Evolutionary conservation across 2,113 vertebrate genomes (phyloP), one percentile per base, ranked within the genome.

Genomic region (Boulengeromyrus knoepffleri): DNA sequence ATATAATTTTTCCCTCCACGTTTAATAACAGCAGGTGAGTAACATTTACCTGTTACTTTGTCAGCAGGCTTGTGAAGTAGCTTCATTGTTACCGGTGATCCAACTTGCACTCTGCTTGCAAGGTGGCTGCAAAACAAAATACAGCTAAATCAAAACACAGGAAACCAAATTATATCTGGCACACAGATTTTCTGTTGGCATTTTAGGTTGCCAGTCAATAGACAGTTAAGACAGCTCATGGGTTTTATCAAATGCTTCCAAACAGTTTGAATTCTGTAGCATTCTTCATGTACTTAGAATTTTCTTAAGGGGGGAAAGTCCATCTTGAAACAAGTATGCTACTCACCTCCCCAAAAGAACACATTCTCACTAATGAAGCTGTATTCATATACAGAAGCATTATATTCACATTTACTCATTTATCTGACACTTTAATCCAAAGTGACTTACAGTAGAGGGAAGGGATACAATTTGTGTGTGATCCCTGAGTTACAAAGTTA

Each of bases 71-170:
- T 92, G 90, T 97, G 93, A 87, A 93, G 92, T 74, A 98, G 92
- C 88, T 94, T 92, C 92, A 97, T 95, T 83, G 92, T 93, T 42
- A 94, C 91, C 0, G 97, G 97, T 46, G 96, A 97, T 31, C 97
- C 98, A 2, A 97, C 92, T 92, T 98, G 97, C 85, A 95, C 89
- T 93, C 96, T 95, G 92, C 91, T 97, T 83, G 92, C 96, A 93
- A 99, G 91, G 92, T 90, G 97, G 84, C 99, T 99, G 56, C 91
- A 31, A 91, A 86, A 52, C 70, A 24, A 8, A 5, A 31, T 47
- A 62, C 36, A 8, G 39, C 39, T 42, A 42, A 83, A 47, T 84
- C 46, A 12, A 24, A 3, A 86, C 5, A 50, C 15, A 47, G 46
- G 39, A 47, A 8, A 80, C 50, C 84, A 31, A 17, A 77, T 77